A percentile compares a stretch with the other conserved stretches of the same genome.
These are phyloP conservation scores for Eupeodes latifasciatus DNA, from an alignment of 2,888 invertebrate genomes.

Conservation along the genomic window DNA sequence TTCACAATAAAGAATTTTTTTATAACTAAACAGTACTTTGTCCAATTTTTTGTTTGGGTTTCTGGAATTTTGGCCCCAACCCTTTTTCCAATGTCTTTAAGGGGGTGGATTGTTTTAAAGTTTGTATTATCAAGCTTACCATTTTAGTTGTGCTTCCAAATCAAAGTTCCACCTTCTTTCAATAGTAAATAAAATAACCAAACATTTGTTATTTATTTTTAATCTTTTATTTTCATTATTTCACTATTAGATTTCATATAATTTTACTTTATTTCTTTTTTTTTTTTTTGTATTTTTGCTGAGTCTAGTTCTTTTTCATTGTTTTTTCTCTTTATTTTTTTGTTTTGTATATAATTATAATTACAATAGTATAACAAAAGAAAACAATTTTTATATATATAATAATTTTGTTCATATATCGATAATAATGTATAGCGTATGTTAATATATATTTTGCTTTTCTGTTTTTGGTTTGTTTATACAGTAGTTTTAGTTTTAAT, in stretches of 20 bases:
- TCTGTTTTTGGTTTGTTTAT: conserved; percentile 25
- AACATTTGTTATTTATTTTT: conserved; percentile 37
- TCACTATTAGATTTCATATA: conserved; percentile 61
- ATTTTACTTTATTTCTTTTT: conserved; percentile 37
- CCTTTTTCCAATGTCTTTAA: no score
- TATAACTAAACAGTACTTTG: no score
- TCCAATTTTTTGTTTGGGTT: no score
- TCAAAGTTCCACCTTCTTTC: background rate
- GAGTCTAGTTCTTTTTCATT: conserved; percentile 51
- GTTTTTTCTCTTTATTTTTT: conserved; percentile 38
- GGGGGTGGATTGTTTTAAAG: no score
- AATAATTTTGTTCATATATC: conserved; percentile 63
- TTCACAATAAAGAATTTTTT: no score
- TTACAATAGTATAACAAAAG: conserved; percentile 76
- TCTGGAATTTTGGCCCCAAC: no score
- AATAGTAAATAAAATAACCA: background rate
- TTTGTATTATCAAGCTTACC: background rate
- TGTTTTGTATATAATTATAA: conserved; percentile 70
- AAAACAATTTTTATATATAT: conserved; percentile 73
- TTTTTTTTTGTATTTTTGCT: conserved; percentile 42
- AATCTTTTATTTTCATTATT: conserved; percentile 62
- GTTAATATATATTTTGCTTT: conserved; percentile 28
- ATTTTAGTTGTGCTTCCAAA: background rate
- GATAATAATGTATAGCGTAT: conserved; percentile 53
- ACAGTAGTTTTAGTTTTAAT: conserved; percentile 35